These are phyloP conservation scores for Agriopis marginaria DNA, from an alignment of 2,888 invertebrate genomes.

Conservation along the genomic window DNA sequence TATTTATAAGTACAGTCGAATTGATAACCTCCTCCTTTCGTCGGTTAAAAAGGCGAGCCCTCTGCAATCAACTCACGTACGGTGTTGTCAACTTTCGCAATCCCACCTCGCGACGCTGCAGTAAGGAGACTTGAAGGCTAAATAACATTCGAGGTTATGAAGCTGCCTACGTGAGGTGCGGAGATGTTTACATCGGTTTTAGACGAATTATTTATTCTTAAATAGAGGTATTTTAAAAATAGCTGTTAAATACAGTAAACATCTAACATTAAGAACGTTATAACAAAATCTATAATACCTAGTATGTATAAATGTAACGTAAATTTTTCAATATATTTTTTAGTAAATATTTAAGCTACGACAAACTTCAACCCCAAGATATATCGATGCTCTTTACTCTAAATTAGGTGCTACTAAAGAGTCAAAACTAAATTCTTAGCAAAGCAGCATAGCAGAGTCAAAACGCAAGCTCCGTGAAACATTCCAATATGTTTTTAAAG, in stretches of 20 bases:
- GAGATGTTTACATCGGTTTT: constrained; percentile 44
- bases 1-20: no score
- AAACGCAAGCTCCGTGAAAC: constrained; percentile 9
- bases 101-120: constrained; percentile 77
- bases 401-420: neutral
- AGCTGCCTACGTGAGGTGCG: constrained; percentile 62
- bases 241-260: no score
- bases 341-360: neutral
- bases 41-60: constrained; percentile 62
- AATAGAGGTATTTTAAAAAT: constrained; percentile 21
- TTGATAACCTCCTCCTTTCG: no score
- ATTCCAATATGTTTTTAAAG: constrained; percentile 16
- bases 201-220: constrained; percentile 29
- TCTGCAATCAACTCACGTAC: constrained; percentile 79
- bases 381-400: neutral
- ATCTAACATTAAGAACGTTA: neutral
- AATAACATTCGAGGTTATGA: constrained; percentile 66
- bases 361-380: neutral
- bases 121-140: constrained; percentile 80
- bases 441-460: neutral
- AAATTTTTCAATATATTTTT: neutral
- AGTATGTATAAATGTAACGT: no score
- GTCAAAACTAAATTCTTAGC: neutral
- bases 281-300: no score
- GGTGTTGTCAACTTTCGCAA: constrained; percentile 83